These are phyloP conservation scores for Papilio aristodemus DNA, from an alignment of 1,140 invertebrate genomes.

Conservation along the genomic window DNA sequence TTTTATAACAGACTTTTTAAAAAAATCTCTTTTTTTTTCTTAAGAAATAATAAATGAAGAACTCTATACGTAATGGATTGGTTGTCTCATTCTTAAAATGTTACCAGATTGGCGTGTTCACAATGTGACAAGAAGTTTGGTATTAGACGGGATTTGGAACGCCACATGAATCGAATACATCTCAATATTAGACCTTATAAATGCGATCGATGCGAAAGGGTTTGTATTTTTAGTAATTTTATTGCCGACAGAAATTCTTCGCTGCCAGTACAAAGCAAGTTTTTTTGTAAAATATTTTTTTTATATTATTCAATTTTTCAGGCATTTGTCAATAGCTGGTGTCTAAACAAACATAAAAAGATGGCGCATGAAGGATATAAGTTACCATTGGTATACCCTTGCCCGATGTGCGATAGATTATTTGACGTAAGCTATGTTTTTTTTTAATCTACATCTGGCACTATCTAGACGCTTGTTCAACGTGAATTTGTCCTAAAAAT, in stretches of 20 bases:
- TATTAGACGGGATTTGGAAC: constrained; percentile 51
- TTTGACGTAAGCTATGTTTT: constrained; percentile 61
- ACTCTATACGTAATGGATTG: no score
- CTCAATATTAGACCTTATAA: constrained; percentile 58
- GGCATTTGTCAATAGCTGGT: constrained; percentile 62
- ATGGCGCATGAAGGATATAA: constrained; percentile 63
- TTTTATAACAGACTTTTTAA: no score
- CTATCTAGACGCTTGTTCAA: no score
- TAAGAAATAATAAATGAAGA: no score
- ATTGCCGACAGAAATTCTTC: no score
- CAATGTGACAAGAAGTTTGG: constrained; percentile 67
- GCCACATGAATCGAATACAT: constrained; percentile 65
- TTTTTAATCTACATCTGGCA: no score
- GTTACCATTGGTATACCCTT: constrained; percentile 59
- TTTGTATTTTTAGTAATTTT: constrained; percentile 43
- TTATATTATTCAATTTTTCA: constrained; percentile 39
- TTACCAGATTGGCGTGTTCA: constrained; percentile 54
- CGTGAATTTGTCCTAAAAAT: no score
- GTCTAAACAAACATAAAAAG: constrained; percentile 59
- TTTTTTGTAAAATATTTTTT: no score
- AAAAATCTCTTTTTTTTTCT: no score
- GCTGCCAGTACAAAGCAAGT: no score
- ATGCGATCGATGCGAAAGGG: constrained; percentile 70
- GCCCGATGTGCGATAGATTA: constrained; percentile 64
- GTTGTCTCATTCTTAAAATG: constrained; percentile 37